Base-by-base conservation (phyloP, 2,797 vertebrate species). In the Zenarchopterus dispar region DNA sequence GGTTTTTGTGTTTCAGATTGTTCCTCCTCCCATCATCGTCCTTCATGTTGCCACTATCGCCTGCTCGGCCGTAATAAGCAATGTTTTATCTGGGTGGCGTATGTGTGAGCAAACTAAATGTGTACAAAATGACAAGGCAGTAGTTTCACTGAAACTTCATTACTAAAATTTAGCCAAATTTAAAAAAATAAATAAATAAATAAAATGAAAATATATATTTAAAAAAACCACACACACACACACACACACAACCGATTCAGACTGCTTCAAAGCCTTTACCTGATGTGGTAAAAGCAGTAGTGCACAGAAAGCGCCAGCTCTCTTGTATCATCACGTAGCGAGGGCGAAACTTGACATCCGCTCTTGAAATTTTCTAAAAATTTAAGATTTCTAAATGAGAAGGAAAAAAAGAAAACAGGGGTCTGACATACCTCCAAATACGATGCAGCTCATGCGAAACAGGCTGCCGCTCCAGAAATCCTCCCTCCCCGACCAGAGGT, bases 1-100 rank as follows among this genome's bases (percentile, higher is more conserved):
- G 90, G 89, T 93, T 94, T 93, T 93, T 89, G 88, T 90, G 91
- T 92, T 93, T 92, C 73, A 87, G 88, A 89, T 89, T 89, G 88
- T 92, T 90, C 91, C 88, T 90, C 91, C 88, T 89, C 89, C 90
- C 90, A 90, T 88, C 86, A 48, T 85, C 87, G 90, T 91, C 92
- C 86, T 91, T 89, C 90, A 82, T 87, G 75, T 91, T 85, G 74
- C 86, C 78, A 82, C 79, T 78, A 64, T 61, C 73, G 77, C 63
- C 72, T 52, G 56, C 75, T 67, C 62, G 15, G 41, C 33, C 64
- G 44, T 54, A 61, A 56, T 26, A 72, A 31, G 48, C 74, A 0
- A 24, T 10, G 24, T 69, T 44, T 39, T 1, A 51, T 19, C 56
- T n/a, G 33, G 49, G 65, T 33, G 62, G 47, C 21, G 48, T 57